Conservation (phyloP, 2,113 vertebrate species). For the Coracopsis vasa region DNA sequence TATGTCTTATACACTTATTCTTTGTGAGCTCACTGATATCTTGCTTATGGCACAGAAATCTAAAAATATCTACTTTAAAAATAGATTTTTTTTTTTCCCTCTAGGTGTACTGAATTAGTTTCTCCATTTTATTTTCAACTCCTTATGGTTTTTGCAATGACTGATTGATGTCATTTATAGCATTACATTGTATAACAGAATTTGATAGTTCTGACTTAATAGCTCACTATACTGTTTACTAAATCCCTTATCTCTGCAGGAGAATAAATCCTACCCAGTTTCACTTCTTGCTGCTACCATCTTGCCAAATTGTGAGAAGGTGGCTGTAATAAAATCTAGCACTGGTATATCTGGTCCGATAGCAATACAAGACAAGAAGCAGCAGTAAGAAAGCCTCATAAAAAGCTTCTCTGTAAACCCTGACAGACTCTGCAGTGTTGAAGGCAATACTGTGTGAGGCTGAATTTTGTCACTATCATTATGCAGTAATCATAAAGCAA, state of each 20-base stretch:
- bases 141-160: neutral
- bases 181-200: neutral
- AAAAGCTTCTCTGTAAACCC: neutral
- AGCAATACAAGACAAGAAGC: neutral
- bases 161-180: neutral
- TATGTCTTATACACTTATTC: conserved; percentile 11
- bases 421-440: neutral
- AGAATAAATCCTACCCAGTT: neutral
- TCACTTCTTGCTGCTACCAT: neutral
- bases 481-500: neutral
- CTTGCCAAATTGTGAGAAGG: neutral
- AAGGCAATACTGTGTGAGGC: neutral
- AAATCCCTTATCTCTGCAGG: neutral
- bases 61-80: neutral
- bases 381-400: neutral
- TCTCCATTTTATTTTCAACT: neutral
- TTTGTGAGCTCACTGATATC: neutral
- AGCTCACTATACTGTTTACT: neutral
- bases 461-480: neutral
- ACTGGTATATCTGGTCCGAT: rapidly evolving
- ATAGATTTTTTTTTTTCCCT: neutral
- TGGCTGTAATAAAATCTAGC: neutral
- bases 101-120: neutral
- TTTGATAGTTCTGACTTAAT: neutral
- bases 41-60: conserved; percentile 3